These are phyloP conservation scores for Ursus arctos DNA, from an alignment of 2,113 vertebrate genomes.

Conservation along the genomic window DNA sequence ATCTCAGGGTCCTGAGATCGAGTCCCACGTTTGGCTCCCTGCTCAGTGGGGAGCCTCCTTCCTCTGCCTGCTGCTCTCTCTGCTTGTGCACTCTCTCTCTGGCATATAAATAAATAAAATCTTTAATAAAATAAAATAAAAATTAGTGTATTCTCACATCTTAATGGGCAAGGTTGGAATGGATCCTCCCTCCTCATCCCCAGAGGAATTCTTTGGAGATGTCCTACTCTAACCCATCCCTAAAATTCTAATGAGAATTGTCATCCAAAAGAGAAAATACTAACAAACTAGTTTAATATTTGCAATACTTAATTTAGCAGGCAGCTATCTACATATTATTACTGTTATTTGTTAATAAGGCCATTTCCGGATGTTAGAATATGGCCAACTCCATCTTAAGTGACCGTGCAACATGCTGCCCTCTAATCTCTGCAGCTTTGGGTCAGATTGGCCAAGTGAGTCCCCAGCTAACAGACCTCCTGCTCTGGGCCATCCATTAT, in stretches of 20 bases:
- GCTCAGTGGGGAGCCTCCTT: too few species aligned
- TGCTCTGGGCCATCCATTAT: constrained; percentile 88
- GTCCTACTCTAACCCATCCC: neutral
- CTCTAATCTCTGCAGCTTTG: constrained; percentile 83
- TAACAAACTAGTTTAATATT: constrained; percentile 1
- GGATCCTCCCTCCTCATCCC: neutral
- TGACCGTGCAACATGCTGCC: neutral
- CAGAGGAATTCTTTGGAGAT: neutral
- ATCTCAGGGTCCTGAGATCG: too few species aligned
- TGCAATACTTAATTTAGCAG: neutral
- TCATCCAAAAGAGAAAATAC: constrained; percentile 9
- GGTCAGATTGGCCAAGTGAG: constrained; percentile 87
- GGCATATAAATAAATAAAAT: too few species aligned
- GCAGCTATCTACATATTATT: neutral
- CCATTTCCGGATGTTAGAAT: constrained; percentile 24
- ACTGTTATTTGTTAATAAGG: neutral
- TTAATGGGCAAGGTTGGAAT: neutral
- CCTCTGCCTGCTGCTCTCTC: too few species aligned
- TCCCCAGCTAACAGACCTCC: constrained; percentile 80
- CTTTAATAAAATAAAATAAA: neutral
- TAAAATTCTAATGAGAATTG: constrained; percentile 47
- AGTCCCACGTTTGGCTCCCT: too few species aligned
- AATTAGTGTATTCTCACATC: neutral
- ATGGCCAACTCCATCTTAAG: neutral
- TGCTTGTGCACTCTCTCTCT: too few species aligned